Evolutionary conservation across 2,888 invertebrate species (phyloP), one percentile per base, ranked within the genome.

Genomic region (Petrolisthes cinctipes): DNA sequence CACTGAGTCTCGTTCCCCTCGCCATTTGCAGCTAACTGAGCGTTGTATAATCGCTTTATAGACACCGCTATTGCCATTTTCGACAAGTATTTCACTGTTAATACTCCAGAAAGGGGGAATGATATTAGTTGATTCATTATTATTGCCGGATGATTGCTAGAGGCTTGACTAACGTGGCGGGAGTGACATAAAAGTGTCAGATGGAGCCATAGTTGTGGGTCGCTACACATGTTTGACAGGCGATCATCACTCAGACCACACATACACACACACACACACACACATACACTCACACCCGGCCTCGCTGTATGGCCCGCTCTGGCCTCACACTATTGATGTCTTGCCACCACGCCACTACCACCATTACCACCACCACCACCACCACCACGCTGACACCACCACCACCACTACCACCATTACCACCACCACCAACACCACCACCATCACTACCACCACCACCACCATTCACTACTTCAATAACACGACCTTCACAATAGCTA

Each of bases 1-100:
- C 68, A 85, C 68, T 66, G 79, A 68, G 85, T 68, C 53, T 54
- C 85, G 51, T 79, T 85, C 61, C 53, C 68, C 85, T 68, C 68
- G 79, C 76, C 85, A 85, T 79, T 79, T 68, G 20, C 54, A 66
- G 75, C 85, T 79, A 79, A 85, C 76, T 85, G 85, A 85, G 85
- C 85, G 75, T 85, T 85, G 76, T 85, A 57, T 85, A 85, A 85
- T 85, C 85, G 85, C 85, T 85, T 85, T 85, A 85, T 85, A 75
- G 85, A 85, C 79, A 57, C 78, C 79, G 76, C 79, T 85, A 85
- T 85, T 85, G 85, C 85, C 85, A 85, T 56, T 85, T 85, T 79
- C 79, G 79, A 57, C 85, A 78, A 85, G 85, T 85, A 85, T 79
- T 79, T 54, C 79, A 68, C 79, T 66, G 85, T 79, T 85, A 85